A percentile compares a stretch with the other conserved stretches of the same genome.
Evolutionary conservation across 2,888 invertebrate genomes (phyloP).

Genomic region (Polyommatus icarus): DNA sequence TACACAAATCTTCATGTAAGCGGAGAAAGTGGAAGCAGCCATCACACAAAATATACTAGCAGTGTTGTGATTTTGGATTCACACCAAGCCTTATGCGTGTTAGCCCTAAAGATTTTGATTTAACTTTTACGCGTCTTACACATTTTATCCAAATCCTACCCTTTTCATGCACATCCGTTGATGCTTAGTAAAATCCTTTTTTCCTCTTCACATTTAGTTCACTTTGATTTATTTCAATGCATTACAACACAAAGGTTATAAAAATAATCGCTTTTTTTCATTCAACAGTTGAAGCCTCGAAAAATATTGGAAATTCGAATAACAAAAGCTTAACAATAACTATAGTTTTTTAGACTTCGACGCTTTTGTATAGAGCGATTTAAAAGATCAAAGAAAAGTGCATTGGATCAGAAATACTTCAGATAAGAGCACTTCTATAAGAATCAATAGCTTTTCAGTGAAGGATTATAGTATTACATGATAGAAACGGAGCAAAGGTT

Average conservation of each 20-base stretch:
- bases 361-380: not conserved
- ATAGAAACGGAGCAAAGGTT: too few relatives aligned
- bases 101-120: not conserved
- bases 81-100: not conserved
- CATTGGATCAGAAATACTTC: not conserved
- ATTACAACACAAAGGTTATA: not conserved
- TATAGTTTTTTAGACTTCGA: not conserved
- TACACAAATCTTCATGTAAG: too few relatives aligned
- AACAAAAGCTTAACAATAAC: not conserved
- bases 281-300: not conserved
- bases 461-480: not conserved
- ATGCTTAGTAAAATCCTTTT: not conserved
- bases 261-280: not conserved
- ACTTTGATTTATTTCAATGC: not conserved
- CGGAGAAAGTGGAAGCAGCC: too few relatives aligned
- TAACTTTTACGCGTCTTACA: not conserved
- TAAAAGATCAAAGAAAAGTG: not conserved
- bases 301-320: not conserved
- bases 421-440: not conserved
- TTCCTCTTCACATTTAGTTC: not conserved
- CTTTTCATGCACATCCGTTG: not conserved
- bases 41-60: too few relatives aligned
- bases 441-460: not conserved
- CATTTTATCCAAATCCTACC: not conserved
- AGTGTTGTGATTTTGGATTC: not conserved